A percentile compares a stretch with the other conserved stretches of the same genome.
These are phyloP conservation scores for Rhyacichthys aspro DNA, from an alignment of 2,797 vertebrate genomes.

Conservation along the genomic window DNA sequence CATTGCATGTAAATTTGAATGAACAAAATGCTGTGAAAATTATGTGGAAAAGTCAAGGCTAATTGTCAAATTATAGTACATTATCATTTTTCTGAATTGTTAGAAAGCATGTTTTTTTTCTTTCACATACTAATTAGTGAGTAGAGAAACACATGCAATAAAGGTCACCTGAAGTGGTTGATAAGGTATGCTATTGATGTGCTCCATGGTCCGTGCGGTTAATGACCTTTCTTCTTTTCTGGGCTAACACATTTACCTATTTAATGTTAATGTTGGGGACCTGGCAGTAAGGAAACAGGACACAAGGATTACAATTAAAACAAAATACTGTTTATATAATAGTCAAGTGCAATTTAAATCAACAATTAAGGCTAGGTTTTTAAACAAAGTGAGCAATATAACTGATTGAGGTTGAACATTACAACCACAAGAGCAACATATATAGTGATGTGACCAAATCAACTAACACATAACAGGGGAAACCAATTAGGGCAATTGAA, in stretches of 20 bases:
- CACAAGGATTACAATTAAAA: not conserved
- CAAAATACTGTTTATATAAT: too few species aligned
- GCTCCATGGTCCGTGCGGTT: not conserved
- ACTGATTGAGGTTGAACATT: too few species aligned
- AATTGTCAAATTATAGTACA: not conserved
- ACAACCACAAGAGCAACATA: too few species aligned
- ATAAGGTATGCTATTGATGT: not conserved
- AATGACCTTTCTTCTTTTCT: not conserved
- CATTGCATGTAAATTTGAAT: too few species aligned
- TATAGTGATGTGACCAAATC: too few species aligned
- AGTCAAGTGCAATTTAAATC: too few species aligned
- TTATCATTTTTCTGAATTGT: not conserved
- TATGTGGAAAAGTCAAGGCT: too few species aligned
- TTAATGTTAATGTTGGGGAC: not conserved
- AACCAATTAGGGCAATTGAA: too few species aligned
- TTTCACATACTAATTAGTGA: not conserved
- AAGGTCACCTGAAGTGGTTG: slow-evolving; percentile 1
- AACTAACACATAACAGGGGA: too few species aligned
- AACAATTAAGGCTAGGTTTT: too few species aligned
- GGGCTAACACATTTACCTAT: not conserved
- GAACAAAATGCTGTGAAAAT: too few species aligned
- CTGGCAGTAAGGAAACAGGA: not conserved
- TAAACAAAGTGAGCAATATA: too few species aligned
- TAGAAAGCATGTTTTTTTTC: not conserved
- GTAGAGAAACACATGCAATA: not conserved